phyloP scores from a whole-genome alignment of 2,113 vertebrate species.

The Myxocyprinus asiaticus region DNA sequence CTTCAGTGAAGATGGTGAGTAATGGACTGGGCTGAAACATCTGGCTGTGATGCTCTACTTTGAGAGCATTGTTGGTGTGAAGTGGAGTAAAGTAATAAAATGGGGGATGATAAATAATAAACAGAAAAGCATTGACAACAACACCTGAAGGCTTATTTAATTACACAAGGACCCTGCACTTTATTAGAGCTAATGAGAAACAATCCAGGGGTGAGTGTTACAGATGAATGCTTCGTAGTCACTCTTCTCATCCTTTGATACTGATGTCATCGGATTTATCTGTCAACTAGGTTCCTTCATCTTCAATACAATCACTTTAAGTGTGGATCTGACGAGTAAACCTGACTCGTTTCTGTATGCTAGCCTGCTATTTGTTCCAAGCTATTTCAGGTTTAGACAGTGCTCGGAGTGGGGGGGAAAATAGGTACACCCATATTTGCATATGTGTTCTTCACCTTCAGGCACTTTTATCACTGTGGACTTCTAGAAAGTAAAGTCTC shows the following conservation, averaged over 20 bases:
- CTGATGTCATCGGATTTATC: conserved; percentile 24
- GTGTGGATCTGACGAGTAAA: not conserved
- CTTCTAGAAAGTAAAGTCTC: no score
- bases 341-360: not conserved
- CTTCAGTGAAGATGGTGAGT: conserved; percentile 33
- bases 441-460: no score
- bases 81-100: conserved; percentile 44
- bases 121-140: conserved; percentile 45
- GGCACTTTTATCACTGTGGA: no score
- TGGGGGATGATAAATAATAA: conserved; percentile 44
- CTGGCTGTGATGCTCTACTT: conserved; percentile 37
- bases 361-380: conserved; percentile 10
- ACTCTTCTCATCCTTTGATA: conserved; percentile 29
- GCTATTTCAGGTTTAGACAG: not conserved
- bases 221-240: conserved; percentile 18
- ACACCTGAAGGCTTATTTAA: conserved; percentile 42
- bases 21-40: conserved; percentile 26
- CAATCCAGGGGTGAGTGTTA: conserved; percentile 22
- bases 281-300: conserved; percentile 26
- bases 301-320: conserved; percentile 3
- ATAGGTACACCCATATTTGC: no score
- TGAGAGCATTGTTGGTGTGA: conserved; percentile 35
- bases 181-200: conserved; percentile 43
- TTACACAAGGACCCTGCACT: conserved; percentile 39
- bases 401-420: no score